These are phyloP conservation scores for Okapia johnstoni DNA, from an alignment of 2,113 vertebrate genomes.

Conservation along the genomic window DNA sequence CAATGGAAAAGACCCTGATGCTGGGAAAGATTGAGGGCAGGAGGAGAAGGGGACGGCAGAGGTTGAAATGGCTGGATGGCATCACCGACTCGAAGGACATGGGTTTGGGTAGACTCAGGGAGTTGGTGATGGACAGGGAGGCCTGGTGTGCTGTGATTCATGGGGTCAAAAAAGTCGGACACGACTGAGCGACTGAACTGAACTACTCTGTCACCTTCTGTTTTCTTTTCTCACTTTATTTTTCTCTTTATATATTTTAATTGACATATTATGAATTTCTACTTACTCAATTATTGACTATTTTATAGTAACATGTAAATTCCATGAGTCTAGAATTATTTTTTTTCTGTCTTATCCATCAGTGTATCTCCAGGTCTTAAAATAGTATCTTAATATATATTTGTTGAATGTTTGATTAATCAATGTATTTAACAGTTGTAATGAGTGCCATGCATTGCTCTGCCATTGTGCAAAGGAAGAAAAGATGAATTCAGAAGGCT, in stretches of 20 bases:
- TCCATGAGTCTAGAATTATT: neutral
- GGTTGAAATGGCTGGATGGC: too few relatives aligned
- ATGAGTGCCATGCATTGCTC: neutral
- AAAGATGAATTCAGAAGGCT: neutral
- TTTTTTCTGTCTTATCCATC: neutral
- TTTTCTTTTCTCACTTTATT: neutral
- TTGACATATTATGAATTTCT: neutral
- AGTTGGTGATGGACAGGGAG: too few relatives aligned
- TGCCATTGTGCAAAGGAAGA: neutral
- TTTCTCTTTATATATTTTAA: neutral
- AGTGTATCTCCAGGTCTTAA: neutral
- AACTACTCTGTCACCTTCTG: neutral
- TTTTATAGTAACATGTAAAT: neutral
- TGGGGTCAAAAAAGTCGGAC: too few relatives aligned
- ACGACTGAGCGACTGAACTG: too few relatives aligned
- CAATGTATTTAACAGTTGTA: neutral
- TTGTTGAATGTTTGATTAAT: neutral
- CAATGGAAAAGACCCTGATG: too few relatives aligned
- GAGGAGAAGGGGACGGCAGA: too few relatives aligned
- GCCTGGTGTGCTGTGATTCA: too few relatives aligned
- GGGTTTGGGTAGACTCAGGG: too few relatives aligned
- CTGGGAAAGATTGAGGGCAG: too few relatives aligned
- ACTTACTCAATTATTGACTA: neutral
- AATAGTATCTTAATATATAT: neutral
- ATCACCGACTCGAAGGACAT: too few relatives aligned